These are phyloP conservation scores for Pedionomus torquatus DNA, from an alignment of 2,113 vertebrate species.

Conservation along the genomic window DNA sequence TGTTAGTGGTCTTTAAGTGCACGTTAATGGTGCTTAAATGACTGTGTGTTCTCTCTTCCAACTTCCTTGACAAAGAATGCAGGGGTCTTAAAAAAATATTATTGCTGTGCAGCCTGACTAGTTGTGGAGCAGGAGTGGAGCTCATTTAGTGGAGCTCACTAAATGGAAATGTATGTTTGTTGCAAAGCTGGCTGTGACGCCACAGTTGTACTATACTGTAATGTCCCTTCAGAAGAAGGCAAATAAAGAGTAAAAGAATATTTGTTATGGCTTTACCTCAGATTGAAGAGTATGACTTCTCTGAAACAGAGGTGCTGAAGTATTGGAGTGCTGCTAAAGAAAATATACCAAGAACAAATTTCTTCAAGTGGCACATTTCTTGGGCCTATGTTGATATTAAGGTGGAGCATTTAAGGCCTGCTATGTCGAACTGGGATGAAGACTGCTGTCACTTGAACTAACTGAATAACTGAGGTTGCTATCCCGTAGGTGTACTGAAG, in stretches of 20 bases:
- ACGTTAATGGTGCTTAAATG: background rate
- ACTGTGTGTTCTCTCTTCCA: background rate
- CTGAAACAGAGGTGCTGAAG: background rate
- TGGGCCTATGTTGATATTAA: background rate
- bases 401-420: background rate
- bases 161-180: background rate
- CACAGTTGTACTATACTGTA: background rate
- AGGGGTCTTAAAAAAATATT: background rate
- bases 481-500: background rate
- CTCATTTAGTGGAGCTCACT: too few relatives aligned
- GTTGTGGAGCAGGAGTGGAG: fast-evolving
- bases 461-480: background rate
- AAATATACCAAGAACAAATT: background rate
- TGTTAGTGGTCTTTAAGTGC: background rate
- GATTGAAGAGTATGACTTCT: background rate
- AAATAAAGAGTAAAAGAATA: background rate
- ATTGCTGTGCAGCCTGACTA: background rate
- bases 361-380: background rate
- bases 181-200: background rate
- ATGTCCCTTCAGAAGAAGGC: background rate
- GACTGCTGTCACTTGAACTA: background rate
- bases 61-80: background rate
- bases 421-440: background rate
- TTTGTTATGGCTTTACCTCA: background rate
- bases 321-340: background rate